phyloP scores from a whole-genome alignment of 2,797 vertebrate species.

The Calcarius lapponicus region DNA sequence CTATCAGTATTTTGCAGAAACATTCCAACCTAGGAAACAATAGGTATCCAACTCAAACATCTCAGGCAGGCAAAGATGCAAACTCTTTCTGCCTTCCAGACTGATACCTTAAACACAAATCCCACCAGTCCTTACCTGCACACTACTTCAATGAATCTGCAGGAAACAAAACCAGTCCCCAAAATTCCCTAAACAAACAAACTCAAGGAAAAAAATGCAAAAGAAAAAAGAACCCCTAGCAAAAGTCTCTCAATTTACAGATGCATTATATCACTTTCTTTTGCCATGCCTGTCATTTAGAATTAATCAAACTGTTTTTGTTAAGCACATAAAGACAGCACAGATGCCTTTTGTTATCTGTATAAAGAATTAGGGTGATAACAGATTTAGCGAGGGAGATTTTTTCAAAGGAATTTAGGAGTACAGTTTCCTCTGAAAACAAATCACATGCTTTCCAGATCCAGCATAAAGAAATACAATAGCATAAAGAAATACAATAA shows the following conservation, averaged over 20 bases:
- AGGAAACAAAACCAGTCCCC: not conserved
- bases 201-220: accelerated
- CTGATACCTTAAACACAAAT: not conserved
- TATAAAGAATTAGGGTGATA: not conserved
- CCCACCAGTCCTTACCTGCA: not conserved
- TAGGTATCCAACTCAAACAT: not conserved
- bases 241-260: not conserved
- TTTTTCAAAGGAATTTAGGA: conserved; percentile 24
- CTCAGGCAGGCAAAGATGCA: not conserved
- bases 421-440: not conserved
- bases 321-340: not conserved
- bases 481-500: not conserved
- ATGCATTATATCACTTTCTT: not conserved
- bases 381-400: not conserved
- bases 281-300: not conserved
- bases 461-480: conserved; percentile 4
- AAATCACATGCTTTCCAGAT: not conserved
- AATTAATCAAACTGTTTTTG: conserved; percentile 6
- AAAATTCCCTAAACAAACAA: not conserved
- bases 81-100: not conserved
- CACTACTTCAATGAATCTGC: not conserved
- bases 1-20: not conserved
- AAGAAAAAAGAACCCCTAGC: not conserved
- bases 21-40: not conserved
- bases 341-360: not conserved